Percentiles rank a stretch among this genome's conserved stretches.
Evolutionary conservation across 2,888 invertebrate genomes (phyloP).

Genomic region (Macropis europaea): DNA sequence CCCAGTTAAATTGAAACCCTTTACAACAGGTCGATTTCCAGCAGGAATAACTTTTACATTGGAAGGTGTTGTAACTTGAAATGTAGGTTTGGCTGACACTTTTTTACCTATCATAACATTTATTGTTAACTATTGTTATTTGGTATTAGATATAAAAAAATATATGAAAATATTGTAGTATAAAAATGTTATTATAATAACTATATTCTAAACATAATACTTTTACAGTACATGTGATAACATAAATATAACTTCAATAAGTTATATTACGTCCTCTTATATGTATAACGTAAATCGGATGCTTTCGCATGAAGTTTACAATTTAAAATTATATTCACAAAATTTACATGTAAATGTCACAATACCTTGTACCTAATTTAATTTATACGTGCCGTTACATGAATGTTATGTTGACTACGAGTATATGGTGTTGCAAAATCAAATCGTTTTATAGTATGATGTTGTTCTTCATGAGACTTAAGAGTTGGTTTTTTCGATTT

Average conservation of each 20-base stretch:
- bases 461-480: constrained; percentile 27
- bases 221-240: constrained; percentile 5
- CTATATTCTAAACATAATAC: neutral
- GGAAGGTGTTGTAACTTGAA: constrained; percentile 65
- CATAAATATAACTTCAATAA: neutral
- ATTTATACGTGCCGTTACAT: neutral
- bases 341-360: neutral
- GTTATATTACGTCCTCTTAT: neutral
- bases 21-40: constrained; percentile 66
- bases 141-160: neutral
- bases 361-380: neutral
- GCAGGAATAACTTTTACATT: constrained; percentile 74
- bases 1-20: constrained; percentile 72
- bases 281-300: too few relatives aligned
- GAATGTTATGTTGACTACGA: constrained; percentile 3
- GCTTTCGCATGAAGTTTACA: neutral
- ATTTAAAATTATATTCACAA: neutral
- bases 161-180: neutral
- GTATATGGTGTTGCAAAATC: constrained; percentile 82
- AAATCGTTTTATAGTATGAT: constrained; percentile 77
- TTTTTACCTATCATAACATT: constrained; percentile 83
- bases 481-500: constrained; percentile 53
- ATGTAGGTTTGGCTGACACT: constrained; percentile 59
- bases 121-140: constrained; percentile 30
- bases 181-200: constrained; percentile 5